Percentiles rank a stretch among this genome's conserved stretches.
phyloP scores from a whole-genome alignment of 2,797 vertebrate species.

The Xiphophorus birchmanni region DNA sequence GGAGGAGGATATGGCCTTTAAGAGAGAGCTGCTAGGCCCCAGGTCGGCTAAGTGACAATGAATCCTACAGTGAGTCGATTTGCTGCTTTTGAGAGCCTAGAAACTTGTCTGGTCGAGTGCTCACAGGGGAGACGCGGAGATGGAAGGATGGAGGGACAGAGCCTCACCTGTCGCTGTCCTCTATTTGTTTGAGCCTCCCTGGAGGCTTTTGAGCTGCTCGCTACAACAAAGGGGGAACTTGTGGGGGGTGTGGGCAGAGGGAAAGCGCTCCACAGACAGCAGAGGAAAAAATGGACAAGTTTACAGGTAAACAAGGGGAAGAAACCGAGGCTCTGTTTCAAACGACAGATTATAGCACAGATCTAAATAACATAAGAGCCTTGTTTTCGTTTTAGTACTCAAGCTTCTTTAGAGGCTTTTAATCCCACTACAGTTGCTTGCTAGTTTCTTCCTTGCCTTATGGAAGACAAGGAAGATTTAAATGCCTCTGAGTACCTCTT shows the following conservation, averaged over 20 bases:
- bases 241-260: slow-evolving; percentile 36
- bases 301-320: slow-evolving; percentile 75
- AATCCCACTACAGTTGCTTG: slow-evolving; percentile 1
- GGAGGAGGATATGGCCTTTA: slow-evolving; percentile 54
- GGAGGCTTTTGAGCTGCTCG: slow-evolving; percentile 68
- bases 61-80: slow-evolving; percentile 75
- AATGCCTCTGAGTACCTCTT: too few relatives aligned
- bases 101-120: slow-evolving; percentile 75
- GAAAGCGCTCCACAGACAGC: slow-evolving; percentile 63
- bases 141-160: slow-evolving; percentile 53
- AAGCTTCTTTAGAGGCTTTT: slow-evolving; percentile 25
- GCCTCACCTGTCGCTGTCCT: slow-evolving; percentile 68
- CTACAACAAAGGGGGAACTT: slow-evolving; percentile 66
- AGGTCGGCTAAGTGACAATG: slow-evolving; percentile 71
- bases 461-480: too few relatives aligned
- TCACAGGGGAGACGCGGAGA: slow-evolving; percentile 65
- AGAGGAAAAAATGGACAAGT: slow-evolving; percentile 63
- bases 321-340: slow-evolving; percentile 61
- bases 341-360: slow-evolving; percentile 49
- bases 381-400: slow-evolving; percentile 20
- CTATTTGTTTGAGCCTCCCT: slow-evolving; percentile 76
- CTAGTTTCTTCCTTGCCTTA: slow-evolving; percentile 2
- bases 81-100: slow-evolving; percentile 73
- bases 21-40: slow-evolving; percentile 56
- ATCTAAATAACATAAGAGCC: slow-evolving; percentile 13